These are phyloP conservation scores for Zaprionus kolodkinae DNA, from an alignment of 1,140 invertebrate species.

Conservation along the genomic window DNA sequence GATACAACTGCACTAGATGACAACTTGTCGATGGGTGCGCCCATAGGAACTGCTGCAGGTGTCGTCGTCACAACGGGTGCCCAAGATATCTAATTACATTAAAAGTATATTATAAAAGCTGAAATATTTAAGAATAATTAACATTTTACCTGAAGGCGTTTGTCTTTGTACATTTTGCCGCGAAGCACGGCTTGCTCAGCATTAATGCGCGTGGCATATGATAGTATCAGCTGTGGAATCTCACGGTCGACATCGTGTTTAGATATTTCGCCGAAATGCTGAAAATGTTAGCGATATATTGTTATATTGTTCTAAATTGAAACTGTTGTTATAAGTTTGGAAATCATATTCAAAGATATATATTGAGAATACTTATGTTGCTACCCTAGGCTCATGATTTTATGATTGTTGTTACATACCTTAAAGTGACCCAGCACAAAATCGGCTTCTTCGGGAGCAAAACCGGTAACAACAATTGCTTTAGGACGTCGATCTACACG, in stretches of 20 bases:
- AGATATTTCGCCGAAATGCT: slow-evolving; percentile 84
- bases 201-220: slow-evolving; percentile 82
- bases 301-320: background rate
- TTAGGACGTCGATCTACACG: slow-evolving; percentile 81
- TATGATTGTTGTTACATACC: slow-evolving; percentile 43
- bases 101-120: background rate
- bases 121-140: background rate
- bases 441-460: slow-evolving; percentile 78
- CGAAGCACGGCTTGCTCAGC: slow-evolving; percentile 84
- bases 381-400: background rate
- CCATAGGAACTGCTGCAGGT: slow-evolving; percentile 49
- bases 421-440: slow-evolving; percentile 83
- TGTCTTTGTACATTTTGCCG: slow-evolving; percentile 83
- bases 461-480: slow-evolving; percentile 79
- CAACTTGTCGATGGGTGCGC: slow-evolving; percentile 62
- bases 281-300: background rate
- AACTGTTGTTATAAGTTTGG: background rate
- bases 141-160: slow-evolving; percentile 64
- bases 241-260: slow-evolving; percentile 83
- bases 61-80: slow-evolving; percentile 73
- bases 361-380: background rate
- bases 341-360: background rate
- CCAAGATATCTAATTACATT: slow-evolving; percentile 68
- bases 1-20: slow-evolving; percentile 3
- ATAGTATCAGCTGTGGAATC: slow-evolving; percentile 79